Evolutionary conservation across 2,888 invertebrate genomes (phyloP).

Genomic region (Yponomeuta sedellus): DNA sequence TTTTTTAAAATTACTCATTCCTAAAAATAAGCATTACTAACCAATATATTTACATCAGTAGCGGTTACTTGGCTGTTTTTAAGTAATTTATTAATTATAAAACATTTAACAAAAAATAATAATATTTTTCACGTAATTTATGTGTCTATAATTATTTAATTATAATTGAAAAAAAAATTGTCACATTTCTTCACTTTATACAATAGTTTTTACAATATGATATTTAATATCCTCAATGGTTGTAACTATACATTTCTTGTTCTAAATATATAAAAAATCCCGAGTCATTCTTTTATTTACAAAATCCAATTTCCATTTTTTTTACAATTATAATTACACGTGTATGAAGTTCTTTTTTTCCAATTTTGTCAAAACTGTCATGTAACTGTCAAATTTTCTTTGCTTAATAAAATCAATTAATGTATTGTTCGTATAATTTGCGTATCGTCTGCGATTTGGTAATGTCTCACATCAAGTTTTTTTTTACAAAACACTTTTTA

Average conservation of each 20-base stretch:
- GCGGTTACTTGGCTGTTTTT: conserved; percentile 73
- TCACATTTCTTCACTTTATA: conserved; percentile 76
- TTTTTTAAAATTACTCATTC: conserved; percentile 71
- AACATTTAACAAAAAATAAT: conserved; percentile 29
- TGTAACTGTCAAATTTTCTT: too few relatives aligned
- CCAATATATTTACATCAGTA: conserved; percentile 70
- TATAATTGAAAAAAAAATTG: conserved; percentile 67
- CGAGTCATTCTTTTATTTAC: conserved; percentile 31
- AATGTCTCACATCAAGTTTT: too few relatives aligned
- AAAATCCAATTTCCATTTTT: background rate
- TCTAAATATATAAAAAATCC: conserved; percentile 76
- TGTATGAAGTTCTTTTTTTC: too few relatives aligned
- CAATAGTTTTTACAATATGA: conserved; percentile 78
- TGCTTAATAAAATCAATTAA: too few relatives aligned
- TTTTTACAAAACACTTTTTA: too few relatives aligned
- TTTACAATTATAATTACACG: background rate
- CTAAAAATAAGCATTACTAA: conserved; percentile 70
- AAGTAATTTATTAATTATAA: conserved; percentile 54
- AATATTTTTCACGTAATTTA: conserved; percentile 73
- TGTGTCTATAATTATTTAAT: conserved; percentile 74
- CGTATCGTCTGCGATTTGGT: too few relatives aligned
- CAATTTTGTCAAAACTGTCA: too few relatives aligned
- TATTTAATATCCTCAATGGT: conserved; percentile 78
- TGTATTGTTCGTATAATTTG: too few relatives aligned
- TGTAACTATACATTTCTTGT: conserved; percentile 78